A percentile compares a stretch with the other conserved stretches of the same genome.
phyloP scores from a whole-genome alignment of 2,797 vertebrate genomes.

The Falco novaeseelandiae region DNA sequence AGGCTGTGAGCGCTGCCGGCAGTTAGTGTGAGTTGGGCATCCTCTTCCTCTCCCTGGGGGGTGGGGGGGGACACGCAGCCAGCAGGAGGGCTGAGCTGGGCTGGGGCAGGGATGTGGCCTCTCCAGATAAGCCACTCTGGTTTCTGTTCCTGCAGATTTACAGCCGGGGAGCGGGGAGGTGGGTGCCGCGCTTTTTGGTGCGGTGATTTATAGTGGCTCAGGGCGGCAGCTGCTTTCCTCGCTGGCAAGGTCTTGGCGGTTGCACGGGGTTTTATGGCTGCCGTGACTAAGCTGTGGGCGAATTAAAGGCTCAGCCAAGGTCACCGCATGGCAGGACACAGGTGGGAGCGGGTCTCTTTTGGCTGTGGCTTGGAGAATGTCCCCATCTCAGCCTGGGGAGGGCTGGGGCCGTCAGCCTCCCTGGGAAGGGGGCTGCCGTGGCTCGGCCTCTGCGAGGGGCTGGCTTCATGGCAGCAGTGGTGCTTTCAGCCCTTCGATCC shows the following conservation, averaged over 20 bases:
- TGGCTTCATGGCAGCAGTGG: neutral
- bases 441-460: neutral
- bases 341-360: neutral
- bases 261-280: fast-evolving
- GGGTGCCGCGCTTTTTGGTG: neutral
- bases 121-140: neutral
- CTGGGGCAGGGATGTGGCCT: neutral
- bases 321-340: fast-evolving
- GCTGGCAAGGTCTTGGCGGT: fast-evolving
- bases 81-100: neutral
- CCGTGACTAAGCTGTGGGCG: fast-evolving
- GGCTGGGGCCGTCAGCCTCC: neutral
- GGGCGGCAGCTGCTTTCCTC: neutral
- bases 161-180: neutral
- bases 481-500: neutral
- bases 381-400: neutral
- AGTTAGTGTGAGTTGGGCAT: neutral
- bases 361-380: neutral
- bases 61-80: neutral
- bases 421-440: fast-evolving
- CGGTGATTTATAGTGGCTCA: neutral
- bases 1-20: neutral
- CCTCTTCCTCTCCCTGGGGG: neutral
- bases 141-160: neutral
- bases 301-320: neutral